Percentiles rank a stretch among this genome's conserved stretches.
Evolutionary conservation across 1,140 invertebrate genomes (phyloP).

Genomic region (Archivesica marissinica): DNA sequence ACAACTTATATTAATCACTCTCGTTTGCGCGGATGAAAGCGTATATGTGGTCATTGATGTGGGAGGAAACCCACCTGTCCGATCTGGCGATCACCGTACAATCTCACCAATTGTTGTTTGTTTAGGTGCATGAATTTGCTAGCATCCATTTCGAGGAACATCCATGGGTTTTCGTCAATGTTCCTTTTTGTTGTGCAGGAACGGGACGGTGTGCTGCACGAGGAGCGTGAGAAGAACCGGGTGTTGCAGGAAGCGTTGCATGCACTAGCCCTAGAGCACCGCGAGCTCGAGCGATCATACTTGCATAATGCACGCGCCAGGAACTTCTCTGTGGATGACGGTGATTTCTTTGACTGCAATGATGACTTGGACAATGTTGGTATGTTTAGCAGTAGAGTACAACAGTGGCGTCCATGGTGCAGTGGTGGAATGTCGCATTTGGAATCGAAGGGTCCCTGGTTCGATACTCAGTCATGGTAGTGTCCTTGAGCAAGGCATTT

Average conservation of each 20-base stretch:
- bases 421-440: too few species aligned
- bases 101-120: too few species aligned
- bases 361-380: slow-evolving; percentile 59
- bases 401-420: too few species aligned
- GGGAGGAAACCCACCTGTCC: too few species aligned
- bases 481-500: too few species aligned
- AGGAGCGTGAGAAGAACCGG: slow-evolving; percentile 87
- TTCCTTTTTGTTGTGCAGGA: slow-evolving; percentile 31
- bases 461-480: too few species aligned
- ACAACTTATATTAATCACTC: too few species aligned
- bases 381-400: too few species aligned
- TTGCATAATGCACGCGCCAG: slow-evolving; percentile 79
- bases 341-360: slow-evolving; percentile 88
- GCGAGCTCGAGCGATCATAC: slow-evolving; percentile 87
- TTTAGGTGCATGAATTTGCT: not conserved
- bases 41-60: too few species aligned
- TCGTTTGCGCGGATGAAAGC: too few species aligned
- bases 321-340: slow-evolving; percentile 85
- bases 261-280: slow-evolving; percentile 88
- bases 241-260: slow-evolving; percentile 89
- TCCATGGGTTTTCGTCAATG: not conserved
- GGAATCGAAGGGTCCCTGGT: too few species aligned
- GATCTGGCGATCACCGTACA: too few species aligned
- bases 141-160: not conserved
- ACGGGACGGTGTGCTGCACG: slow-evolving; percentile 75